phyloP scores from a whole-genome alignment of 2,113 vertebrate species.

The Myxocyprinus asiaticus region DNA sequence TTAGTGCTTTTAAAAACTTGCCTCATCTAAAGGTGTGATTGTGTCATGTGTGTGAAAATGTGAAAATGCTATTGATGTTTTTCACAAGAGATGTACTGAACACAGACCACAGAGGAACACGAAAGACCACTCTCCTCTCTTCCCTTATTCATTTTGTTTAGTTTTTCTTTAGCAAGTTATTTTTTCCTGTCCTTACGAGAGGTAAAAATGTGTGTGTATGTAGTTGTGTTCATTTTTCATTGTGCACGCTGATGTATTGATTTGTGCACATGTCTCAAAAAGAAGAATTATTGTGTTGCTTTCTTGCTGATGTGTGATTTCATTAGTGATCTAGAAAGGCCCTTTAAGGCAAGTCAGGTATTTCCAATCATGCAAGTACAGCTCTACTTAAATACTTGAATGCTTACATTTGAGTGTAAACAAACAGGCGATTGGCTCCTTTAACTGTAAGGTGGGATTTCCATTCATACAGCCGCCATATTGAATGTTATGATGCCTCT shows the following conservation, averaged over 20 bases:
- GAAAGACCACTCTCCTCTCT: constrained; percentile 42
- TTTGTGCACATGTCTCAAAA: too few relatives aligned
- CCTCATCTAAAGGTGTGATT: constrained; percentile 23
- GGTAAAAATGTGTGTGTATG: background rate
- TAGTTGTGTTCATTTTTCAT: background rate
- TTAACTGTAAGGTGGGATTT: too few relatives aligned
- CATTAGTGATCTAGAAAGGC: too few relatives aligned
- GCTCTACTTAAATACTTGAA: too few relatives aligned
- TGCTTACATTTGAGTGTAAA: too few relatives aligned
- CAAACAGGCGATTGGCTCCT: too few relatives aligned
- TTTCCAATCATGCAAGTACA: too few relatives aligned
- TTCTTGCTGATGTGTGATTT: too few relatives aligned
- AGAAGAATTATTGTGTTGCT: too few relatives aligned
- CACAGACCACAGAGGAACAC: constrained; percentile 42
- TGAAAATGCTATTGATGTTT: constrained; percentile 34
- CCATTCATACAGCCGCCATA: too few relatives aligned
- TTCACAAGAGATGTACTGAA: constrained; percentile 17
- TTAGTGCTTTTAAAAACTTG: constrained; percentile 40
- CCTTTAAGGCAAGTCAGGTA: too few relatives aligned
- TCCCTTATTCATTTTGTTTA: constrained; percentile 36
- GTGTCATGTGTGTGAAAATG: constrained; percentile 33
- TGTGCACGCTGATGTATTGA: background rate
- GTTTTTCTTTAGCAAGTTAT: constrained; percentile 2
- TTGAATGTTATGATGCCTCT: too few relatives aligned
- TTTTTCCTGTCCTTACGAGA: background rate